Evolutionary conservation across 2,113 vertebrate genomes (phyloP).

Genomic region (Sciurus niger): DNA sequence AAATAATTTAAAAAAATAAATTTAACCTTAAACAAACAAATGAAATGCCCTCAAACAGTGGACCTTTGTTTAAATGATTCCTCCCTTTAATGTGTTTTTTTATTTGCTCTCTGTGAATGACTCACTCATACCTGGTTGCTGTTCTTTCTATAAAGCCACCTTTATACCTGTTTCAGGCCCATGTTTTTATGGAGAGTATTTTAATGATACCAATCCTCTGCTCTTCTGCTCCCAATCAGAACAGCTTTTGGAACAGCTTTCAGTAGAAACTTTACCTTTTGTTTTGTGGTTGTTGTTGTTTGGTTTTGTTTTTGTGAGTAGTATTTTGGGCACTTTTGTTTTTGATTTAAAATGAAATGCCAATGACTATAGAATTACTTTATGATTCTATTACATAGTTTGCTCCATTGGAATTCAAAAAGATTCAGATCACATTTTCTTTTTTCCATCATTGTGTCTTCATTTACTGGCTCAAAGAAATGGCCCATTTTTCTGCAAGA

Average conservation of each 20-base stretch:
- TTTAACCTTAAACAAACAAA: too few species aligned
- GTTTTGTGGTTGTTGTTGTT: not conserved
- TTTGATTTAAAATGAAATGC: not conserved
- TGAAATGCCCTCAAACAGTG: not conserved
- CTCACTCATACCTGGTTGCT: not conserved
- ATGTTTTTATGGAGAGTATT: not conserved
- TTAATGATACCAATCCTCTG: not conserved
- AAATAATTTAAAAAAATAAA: too few species aligned
- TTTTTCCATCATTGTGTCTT: not conserved
- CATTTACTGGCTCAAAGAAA: not conserved
- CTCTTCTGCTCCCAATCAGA: not conserved
- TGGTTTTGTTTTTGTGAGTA: not conserved
- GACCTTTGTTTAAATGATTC: not conserved
- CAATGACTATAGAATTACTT: not conserved
- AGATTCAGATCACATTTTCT: not conserved
- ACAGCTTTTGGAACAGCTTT: not conserved
- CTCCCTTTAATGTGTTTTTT: not conserved
- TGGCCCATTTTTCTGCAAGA: not conserved
- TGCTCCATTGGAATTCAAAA: not conserved
- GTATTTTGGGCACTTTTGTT: not conserved
- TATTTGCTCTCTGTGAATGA: conserved; percentile 35
- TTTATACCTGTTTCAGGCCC: not conserved
- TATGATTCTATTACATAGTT: not conserved
- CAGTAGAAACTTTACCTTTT: not conserved
- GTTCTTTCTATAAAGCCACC: not conserved